Base-by-base conservation (phyloP, 2,888 invertebrate genomes). In the Patella pellucida region DNA sequence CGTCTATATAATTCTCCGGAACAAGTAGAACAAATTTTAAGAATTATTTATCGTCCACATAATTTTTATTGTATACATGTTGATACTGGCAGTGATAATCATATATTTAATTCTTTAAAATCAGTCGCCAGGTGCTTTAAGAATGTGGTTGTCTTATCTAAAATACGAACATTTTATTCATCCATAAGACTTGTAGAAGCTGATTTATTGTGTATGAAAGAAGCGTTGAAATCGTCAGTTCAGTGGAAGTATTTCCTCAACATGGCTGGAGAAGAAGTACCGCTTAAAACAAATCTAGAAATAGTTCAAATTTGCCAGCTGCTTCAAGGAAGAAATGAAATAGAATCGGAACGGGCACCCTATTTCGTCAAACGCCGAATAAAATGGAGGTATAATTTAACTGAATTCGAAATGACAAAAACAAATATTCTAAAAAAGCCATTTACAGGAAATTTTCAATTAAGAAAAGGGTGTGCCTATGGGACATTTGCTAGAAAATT, bases 201-300 rank as follows among this genome's bases (percentile, higher is more conserved):
- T 0, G 85, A 86, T 62, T 51, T 86, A 50, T 76, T 79, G 71
- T 85, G 84, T 68, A 83, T 85, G 82, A 73, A 77, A 16, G 71
- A 56, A 27, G 71, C 81, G n/a, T 50, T 78, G 23, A 76, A 70
- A 19, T 76, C 83, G 11, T 68, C 73, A 7, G 72, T 79, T 11
- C 82, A 80, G 51, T 91, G 90, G 89, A 87, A 86, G 72, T 91
- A 91, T 77, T 87, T 87, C 76, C 87, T 91, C 52, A 91, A 91
- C 73, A 83, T 90, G 9, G 86, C 89, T 0, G 89, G 88, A 4
- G 85, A 88, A 68, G 89, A 90, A 75, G 86, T 90, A 71, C 89
- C 90, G 50, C 76, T 89, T 51, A 86, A 85, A 71, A 90, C 90
- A 5, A 90, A 90, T 78, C 78, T 83, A 3, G 89, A 91, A 77